phyloP scores from a whole-genome alignment of 2,797 vertebrate genomes.

The Echiichthys vipera region DNA sequence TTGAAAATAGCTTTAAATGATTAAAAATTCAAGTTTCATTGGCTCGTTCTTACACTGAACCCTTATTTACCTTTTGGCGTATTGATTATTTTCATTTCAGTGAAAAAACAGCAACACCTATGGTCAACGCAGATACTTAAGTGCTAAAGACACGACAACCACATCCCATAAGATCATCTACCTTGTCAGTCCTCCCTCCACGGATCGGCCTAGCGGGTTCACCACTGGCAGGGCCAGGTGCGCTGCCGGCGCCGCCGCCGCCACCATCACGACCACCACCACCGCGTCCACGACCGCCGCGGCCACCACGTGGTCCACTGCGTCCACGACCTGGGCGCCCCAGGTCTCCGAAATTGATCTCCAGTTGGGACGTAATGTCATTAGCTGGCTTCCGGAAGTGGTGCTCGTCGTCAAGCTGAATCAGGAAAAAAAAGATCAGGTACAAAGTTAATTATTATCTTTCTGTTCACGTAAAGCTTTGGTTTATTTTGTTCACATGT shows the following conservation, averaged over 20 bases:
- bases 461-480: no score
- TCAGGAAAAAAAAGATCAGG: slow-evolving; percentile 37
- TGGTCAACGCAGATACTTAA: background rate
- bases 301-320: slow-evolving; percentile 88
- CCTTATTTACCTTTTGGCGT: no score
- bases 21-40: background rate
- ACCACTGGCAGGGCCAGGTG: slow-evolving; percentile 20
- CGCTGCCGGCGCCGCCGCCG: slow-evolving; percentile 39
- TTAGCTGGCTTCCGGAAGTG: slow-evolving; percentile 98
- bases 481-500: background rate
- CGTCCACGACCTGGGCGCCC: slow-evolving; percentile 95
- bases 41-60: background rate
- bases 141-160: no score
- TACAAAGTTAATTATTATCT: rapidly evolving
- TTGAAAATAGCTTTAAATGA: background rate
- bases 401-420: slow-evolving; percentile 90
- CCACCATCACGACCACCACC: slow-evolving; percentile 65
- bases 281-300: slow-evolving; percentile 78
- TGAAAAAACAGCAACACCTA: no score
- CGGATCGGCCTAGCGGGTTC: slow-evolving; percentile 85
- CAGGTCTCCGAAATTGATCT: slow-evolving; percentile 99
- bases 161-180: slow-evolving; percentile 50
- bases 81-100: no score
- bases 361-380: slow-evolving; percentile 98
- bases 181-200: slow-evolving; percentile 93